Percentiles rank a stretch among this genome's conserved stretches.
Conservation (phyloP, 2,888 invertebrate genomes). For the Eulithis testata region DNA sequence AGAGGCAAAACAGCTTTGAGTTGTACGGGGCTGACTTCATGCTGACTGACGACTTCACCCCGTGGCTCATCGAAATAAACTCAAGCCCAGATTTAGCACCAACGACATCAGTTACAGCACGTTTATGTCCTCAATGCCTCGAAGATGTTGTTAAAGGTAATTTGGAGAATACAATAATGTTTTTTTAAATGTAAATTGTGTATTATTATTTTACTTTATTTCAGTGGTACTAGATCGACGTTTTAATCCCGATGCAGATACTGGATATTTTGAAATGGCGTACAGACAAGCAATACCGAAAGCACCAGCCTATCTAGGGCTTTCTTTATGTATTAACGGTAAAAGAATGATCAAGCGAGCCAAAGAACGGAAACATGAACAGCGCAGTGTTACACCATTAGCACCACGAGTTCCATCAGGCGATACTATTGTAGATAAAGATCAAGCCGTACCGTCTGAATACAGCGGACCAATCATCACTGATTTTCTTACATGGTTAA, state of each 20-base stretch:
- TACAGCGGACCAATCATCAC: slow-evolving; percentile 88
- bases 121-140: slow-evolving; percentile 93
- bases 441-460: slow-evolving; percentile 71
- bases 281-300: slow-evolving; percentile 91
- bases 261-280: slow-evolving; percentile 91
- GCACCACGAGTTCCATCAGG: slow-evolving; percentile 61
- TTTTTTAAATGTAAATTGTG: too few relatives aligned
- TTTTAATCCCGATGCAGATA: slow-evolving; percentile 89
- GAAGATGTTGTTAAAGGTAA: slow-evolving; percentile 96
- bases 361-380: slow-evolving; percentile 70
- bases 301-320: slow-evolving; percentile 92
- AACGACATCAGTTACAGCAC: slow-evolving; percentile 95
- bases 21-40: slow-evolving; percentile 98
- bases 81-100: slow-evolving; percentile 96
- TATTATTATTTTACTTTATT: slow-evolving; percentile 1
- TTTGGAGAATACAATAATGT: background rate
- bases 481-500: slow-evolving; percentile 87
- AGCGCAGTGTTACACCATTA: slow-evolving; percentile 62
- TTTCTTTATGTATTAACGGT: slow-evolving; percentile 88
- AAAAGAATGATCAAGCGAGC: slow-evolving; percentile 83
- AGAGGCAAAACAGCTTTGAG: slow-evolving; percentile 93
- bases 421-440: slow-evolving; percentile 55
- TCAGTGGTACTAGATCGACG: slow-evolving; percentile 92
- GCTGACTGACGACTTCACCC: slow-evolving; percentile 93
- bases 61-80: slow-evolving; percentile 98